Percentiles rank a stretch among this genome's conserved stretches.
Conservation (phyloP, 2,888 invertebrate genomes). For the Rhynchonema sp. region DNA sequence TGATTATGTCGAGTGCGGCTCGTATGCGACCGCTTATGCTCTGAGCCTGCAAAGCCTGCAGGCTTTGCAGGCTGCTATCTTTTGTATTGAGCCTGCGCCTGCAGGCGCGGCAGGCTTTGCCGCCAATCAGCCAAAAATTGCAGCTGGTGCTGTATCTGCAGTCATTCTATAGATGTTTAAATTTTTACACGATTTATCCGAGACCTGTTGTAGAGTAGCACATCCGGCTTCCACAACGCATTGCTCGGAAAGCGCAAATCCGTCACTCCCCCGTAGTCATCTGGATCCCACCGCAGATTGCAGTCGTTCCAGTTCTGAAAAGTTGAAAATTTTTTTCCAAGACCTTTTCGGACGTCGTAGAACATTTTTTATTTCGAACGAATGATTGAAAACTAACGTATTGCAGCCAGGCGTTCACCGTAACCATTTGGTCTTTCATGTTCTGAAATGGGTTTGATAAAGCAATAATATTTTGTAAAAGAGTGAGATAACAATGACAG, state of each 20-base stretch:
- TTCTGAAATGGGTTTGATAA: too few species aligned
- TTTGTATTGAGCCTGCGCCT: too few species aligned
- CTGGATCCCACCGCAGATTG: conserved; percentile 85
- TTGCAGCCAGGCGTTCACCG: conserved; percentile 18
- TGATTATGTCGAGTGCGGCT: neutral
- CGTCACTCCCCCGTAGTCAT: conserved; percentile 78
- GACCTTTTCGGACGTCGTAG: neutral
- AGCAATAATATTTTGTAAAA: too few species aligned
- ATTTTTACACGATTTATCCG: neutral
- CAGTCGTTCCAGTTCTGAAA: conserved; percentile 96
- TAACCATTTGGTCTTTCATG: conserved; percentile 19
- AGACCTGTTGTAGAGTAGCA: conserved; percentile 95
- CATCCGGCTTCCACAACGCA: conserved; percentile 90
- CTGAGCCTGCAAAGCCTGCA: too few species aligned
- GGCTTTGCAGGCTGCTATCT: too few species aligned
- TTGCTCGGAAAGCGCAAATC: conserved; percentile 81
- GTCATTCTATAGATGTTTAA: too few species aligned
- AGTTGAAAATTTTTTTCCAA: too few species aligned
- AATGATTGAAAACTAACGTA: conserved; percentile 9
- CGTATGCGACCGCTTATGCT: too few species aligned
- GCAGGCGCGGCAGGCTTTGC: too few species aligned
- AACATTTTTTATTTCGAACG: neutral
- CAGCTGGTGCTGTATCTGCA: too few species aligned
- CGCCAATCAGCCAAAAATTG: too few species aligned
- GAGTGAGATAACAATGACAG: too few species aligned